These are phyloP conservation scores for Micromys minutus DNA, from an alignment of 2,113 vertebrate species.

Conservation along the genomic window DNA sequence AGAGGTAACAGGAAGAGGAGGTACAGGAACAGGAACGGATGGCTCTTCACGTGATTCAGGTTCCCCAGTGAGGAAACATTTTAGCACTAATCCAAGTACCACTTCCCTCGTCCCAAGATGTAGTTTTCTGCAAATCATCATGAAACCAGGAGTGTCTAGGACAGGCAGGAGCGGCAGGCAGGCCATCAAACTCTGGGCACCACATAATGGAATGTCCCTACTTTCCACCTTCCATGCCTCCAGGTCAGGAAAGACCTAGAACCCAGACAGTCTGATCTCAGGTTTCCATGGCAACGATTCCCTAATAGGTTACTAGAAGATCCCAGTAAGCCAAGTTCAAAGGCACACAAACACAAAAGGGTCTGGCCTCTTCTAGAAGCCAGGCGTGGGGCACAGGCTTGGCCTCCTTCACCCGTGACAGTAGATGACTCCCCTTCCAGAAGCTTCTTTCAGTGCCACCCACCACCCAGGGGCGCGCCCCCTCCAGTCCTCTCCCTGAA, in stretches of 20 bases:
- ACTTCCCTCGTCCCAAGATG: not conserved
- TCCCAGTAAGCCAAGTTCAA: not conserved
- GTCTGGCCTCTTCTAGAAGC: not conserved
- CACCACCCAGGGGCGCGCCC: not conserved
- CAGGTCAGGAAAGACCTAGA: not conserved
- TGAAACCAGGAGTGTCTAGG: not conserved
- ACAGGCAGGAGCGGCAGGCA: not conserved
- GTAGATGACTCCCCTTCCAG: too few relatives aligned
- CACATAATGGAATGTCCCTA: not conserved
- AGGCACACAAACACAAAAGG: not conserved
- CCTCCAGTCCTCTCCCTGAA: not conserved
- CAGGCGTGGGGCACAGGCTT: not conserved
- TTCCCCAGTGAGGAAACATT: not conserved
- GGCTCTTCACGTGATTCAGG: not conserved
- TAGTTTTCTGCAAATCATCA: constrained; percentile 63
- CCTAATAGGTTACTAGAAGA: not conserved
- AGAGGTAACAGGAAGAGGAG: not conserved
- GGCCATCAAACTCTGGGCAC: not conserved
- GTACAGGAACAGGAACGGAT: not conserved
- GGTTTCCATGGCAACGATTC: constrained; percentile 49
- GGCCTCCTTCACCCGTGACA: not conserved
- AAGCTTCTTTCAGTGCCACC: not conserved
- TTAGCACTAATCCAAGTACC: not conserved
- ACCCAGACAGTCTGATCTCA: not conserved
- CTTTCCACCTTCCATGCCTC: not conserved